Evolutionary conservation across 2,797 vertebrate genomes (phyloP), one percentile per base, ranked within the genome.

Genomic region (Steatocranus sp.): DNA sequence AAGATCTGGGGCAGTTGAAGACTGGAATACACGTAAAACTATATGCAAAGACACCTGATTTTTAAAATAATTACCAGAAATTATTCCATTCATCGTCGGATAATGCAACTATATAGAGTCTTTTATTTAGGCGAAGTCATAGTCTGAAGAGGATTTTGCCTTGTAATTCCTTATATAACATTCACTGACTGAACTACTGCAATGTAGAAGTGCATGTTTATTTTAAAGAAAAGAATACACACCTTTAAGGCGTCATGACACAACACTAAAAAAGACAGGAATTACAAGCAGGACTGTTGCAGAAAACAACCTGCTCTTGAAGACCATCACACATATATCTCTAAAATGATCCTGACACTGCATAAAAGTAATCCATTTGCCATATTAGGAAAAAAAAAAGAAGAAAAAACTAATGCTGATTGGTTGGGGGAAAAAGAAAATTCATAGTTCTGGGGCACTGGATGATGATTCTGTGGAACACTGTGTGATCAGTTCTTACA

Each of bases 291-390:
- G 27, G 78, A 53, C 53, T 46, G 53, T 2, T 23, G 70, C 25
- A 36, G 32, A 79, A 74, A 68, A 56, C 73, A 73, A 80, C 38
- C 84, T 50, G 76, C 70, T 53, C 15, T 32, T 81, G 79, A 85
- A 51, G 66, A 54, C 54, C 80, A 76, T 75, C 36, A 70, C 46
- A 66, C 82, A 56, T 77, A 61, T 84, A 84, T 46, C 18, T 34
- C 11, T 17, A 43, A 38, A 85, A 93, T 85, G 86, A 91, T 91
- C 88, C 89, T 92, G 90, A 76, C 63, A 80, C 76, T 78, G 43
- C 38, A 38, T 48, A 81, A 80, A 80, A 83, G 56, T 85, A 82
- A 89, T 78, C 56, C 63, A 48, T 85, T 90, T 93, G 87, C 53
- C 80, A 84, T 83, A 88, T 74, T 34, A 46, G 36, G 25, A 32